Percentiles rank a stretch among this genome's conserved stretches.
These are phyloP conservation scores for Disparrhopalites patrizii DNA, from an alignment of 2,888 invertebrate genomes.

Conservation along the genomic window DNA sequence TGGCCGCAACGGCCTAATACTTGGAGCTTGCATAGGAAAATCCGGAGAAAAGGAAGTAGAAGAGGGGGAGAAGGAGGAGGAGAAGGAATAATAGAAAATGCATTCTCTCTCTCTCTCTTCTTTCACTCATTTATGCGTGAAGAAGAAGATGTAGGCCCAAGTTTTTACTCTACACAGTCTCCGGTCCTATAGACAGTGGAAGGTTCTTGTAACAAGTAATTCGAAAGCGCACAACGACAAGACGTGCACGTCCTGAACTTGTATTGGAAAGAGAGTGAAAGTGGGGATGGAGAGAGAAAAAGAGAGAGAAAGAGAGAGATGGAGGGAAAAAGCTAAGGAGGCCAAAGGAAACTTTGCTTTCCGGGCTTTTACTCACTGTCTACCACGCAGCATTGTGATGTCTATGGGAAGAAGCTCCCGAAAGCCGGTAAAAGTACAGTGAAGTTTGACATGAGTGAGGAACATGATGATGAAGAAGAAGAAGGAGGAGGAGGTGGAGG, in stretches of 20 bases:
- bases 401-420: too few species aligned
- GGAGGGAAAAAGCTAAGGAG: neutral
- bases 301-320: neutral
- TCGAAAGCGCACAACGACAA: constrained; percentile 6
- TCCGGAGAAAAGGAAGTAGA: too few species aligned
- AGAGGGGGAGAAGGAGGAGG: too few species aligned
- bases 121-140: too few species aligned
- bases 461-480: neutral
- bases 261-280: too few species aligned
- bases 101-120: too few species aligned
- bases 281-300: neutral
- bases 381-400: neutral
- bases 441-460: neutral
- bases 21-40: too few species aligned
- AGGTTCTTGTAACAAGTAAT: constrained; percentile 3
- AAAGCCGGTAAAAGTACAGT: constrained; percentile 10
- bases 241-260: neutral
- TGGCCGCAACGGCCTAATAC: too few species aligned
- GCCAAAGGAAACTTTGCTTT: constrained; percentile 23
- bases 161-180: too few species aligned
- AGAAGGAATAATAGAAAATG: too few species aligned
- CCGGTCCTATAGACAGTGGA: too few species aligned
- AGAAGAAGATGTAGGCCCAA: too few species aligned
- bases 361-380: constrained; percentile 27
- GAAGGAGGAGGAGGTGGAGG: neutral